Conservation (phyloP, 2,797 vertebrate species). For the Sparidentex hasta region DNA sequence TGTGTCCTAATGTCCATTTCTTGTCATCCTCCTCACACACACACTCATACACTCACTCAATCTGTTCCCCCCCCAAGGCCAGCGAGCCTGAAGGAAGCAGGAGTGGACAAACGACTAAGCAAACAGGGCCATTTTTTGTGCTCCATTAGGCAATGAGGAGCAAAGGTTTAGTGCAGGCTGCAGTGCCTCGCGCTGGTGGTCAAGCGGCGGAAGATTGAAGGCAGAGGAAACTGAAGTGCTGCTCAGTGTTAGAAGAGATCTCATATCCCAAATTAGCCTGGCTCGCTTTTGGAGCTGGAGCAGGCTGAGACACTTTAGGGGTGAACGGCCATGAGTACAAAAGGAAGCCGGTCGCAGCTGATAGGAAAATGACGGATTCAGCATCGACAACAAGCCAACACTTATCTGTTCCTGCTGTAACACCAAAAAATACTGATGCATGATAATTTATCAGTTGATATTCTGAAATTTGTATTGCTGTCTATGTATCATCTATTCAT, state of each 20-base stretch:
- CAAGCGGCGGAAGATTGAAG: slow-evolving; percentile 64
- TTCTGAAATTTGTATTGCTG: too few relatives aligned
- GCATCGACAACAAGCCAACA: slow-evolving; percentile 32
- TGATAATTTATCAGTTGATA: too few relatives aligned
- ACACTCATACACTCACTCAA: slow-evolving; percentile 40
- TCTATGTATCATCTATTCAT: too few relatives aligned
- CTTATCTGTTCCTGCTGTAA: slow-evolving; percentile 35
- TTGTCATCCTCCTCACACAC: slow-evolving; percentile 58
- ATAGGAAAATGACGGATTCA: slow-evolving; percentile 46
- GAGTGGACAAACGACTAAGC: slow-evolving; percentile 71
- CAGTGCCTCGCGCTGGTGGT: slow-evolving; percentile 67
- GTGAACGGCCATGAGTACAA: slow-evolving; percentile 35
- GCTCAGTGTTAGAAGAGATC: slow-evolving; percentile 62
- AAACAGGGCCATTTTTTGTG: slow-evolving; percentile 74
- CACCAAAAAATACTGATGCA: background rate
- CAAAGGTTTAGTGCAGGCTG: slow-evolving; percentile 72
- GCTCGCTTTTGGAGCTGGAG: slow-evolving; percentile 35
- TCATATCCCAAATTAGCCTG: slow-evolving; percentile 66
- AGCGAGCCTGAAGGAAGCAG: slow-evolving; percentile 68
- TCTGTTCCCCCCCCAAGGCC: slow-evolving; percentile 59
- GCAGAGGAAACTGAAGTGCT: slow-evolving; percentile 65
- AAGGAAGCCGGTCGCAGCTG: slow-evolving; percentile 39
- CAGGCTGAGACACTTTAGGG: slow-evolving; percentile 49
- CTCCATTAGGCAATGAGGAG: slow-evolving; percentile 80
- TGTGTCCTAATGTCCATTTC: slow-evolving; percentile 79